Base-by-base conservation (phyloP, 2,113 vertebrate species). In the Dipodomys merriami region DNA sequence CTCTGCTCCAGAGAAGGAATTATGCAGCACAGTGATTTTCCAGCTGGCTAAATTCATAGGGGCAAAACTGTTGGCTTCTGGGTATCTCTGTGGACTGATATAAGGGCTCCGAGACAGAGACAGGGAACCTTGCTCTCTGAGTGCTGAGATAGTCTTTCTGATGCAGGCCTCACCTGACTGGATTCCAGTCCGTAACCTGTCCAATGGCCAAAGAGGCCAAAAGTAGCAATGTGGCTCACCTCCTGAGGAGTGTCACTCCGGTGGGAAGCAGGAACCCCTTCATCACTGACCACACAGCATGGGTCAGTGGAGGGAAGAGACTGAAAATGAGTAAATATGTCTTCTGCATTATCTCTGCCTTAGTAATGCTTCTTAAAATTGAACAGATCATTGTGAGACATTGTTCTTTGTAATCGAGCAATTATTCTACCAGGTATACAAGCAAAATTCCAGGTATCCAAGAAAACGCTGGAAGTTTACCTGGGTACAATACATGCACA, bases 311-410 rank as follows among this genome's bases (percentile, higher is more conserved):
- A 39, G 30, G 8, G 18, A 67, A 60, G 12, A 86, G 73, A 53
- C 64, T 25, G 30, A 83, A 84, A 29, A 25, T 64, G 82, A 69
- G 33, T 57, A 12, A 88, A 33, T 44, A 12, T 46, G 30, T 44
- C 68, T 81, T 68, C 25, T 83, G 16, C 27, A 25, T 39, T 83
- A 25, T 67, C 90, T 86, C 62, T 60, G 49, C 85, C 5, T 1
- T 83, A 69, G 5, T 60, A 64, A 16, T 68, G 29, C 80, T 83
- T 83, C 88, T 93, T 91, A 83, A 25, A 90, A 12, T 29, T 27
- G 19, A 64, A 3, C 20, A 67, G n/a, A 29, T 71, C 44, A 73
- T 33, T 80, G 39, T 22, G 53, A 77, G 62, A 44, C 7, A 6
- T 49, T 87, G 86, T 71, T 74, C 39, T 85, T 81, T 64, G 0